A percentile compares a stretch with the other conserved stretches of the same genome.
phyloP scores from a whole-genome alignment of 2,113 vertebrate species.

The Gnathonemus longibarbis region DNA sequence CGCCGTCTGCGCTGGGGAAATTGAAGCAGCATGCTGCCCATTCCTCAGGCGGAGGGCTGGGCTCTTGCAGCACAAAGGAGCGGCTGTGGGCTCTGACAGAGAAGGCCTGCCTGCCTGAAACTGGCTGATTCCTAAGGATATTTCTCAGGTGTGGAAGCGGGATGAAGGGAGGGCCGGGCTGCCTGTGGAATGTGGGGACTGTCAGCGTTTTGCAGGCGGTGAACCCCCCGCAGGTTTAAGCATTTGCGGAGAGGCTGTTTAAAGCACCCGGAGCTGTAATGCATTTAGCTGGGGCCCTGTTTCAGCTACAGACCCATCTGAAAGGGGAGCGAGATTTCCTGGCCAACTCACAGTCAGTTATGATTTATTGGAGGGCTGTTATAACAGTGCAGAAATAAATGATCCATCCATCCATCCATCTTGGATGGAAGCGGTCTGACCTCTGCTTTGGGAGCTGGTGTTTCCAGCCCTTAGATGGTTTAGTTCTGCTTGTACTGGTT shows the following conservation, averaged over 20 bases:
- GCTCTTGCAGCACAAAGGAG: slow-evolving; percentile 12
- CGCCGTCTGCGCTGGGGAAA: slow-evolving; percentile 12
- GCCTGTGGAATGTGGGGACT: background rate
- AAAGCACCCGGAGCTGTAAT: background rate
- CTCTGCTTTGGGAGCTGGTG: background rate
- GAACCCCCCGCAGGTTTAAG: background rate
- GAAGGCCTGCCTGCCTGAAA: background rate
- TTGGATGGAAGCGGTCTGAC: background rate
- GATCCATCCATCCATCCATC: background rate
- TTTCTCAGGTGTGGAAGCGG: background rate
- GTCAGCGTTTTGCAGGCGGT: background rate
- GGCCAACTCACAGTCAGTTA: background rate
- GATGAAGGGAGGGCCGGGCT: background rate
- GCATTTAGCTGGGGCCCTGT: background rate
- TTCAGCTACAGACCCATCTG: background rate
- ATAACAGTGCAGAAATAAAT: background rate
- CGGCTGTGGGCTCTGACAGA: background rate
- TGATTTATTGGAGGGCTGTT: background rate
- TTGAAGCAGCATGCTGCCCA: slow-evolving; percentile 14
- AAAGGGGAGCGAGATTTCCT: background rate
- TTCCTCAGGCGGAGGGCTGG: slow-evolving; percentile 7
- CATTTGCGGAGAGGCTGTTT: background rate
- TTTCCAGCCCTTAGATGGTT: background rate
- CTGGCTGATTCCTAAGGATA: background rate
- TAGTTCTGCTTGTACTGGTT: background rate